Evolutionary conservation across 2,113 vertebrate genomes (phyloP).

Genomic region (Tamias sibiricus): DNA sequence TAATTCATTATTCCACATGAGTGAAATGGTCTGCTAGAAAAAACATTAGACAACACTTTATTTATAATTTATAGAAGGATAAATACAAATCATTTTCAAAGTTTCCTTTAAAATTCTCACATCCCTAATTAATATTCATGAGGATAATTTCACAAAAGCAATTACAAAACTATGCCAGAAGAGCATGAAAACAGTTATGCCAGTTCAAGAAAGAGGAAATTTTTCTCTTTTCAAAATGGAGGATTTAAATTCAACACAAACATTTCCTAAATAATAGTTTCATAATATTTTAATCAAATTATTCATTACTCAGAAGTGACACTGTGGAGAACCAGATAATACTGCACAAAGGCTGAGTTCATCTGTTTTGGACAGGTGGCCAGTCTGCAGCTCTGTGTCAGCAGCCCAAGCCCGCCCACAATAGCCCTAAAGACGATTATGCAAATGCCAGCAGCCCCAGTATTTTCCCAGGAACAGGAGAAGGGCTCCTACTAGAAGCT

Average conservation of each 20-base stretch:
- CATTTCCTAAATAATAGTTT: slow-evolving; percentile 68
- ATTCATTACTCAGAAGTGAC: slow-evolving; percentile 85
- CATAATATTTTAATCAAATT: slow-evolving; percentile 87
- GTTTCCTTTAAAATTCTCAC: slow-evolving; percentile 79
- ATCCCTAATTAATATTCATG: slow-evolving; percentile 89
- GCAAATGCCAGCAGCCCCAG: slow-evolving; percentile 88
- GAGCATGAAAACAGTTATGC: slow-evolving; percentile 72
- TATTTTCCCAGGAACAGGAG: slow-evolving; percentile 92
- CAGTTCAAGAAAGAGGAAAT: slow-evolving; percentile 69
- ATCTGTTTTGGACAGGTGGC: slow-evolving; percentile 94
- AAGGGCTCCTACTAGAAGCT: slow-evolving; percentile 84
- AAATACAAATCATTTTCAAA: slow-evolving; percentile 82
- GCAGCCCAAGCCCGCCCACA: slow-evolving; percentile 89
- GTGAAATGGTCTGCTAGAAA: slow-evolving; percentile 78
- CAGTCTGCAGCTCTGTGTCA: slow-evolving; percentile 81
- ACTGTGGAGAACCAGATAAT: slow-evolving; percentile 82
- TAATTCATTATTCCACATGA: slow-evolving; percentile 74
- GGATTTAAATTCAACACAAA: slow-evolving; percentile 70
- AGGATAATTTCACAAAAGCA: slow-evolving; percentile 87
- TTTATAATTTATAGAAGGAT: slow-evolving; percentile 80
- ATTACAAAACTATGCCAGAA: slow-evolving; percentile 82
- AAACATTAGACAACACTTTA: slow-evolving; percentile 80
- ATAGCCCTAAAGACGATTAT: slow-evolving; percentile 93
- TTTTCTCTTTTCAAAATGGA: slow-evolving; percentile 17
- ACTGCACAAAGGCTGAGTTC: slow-evolving; percentile 87